phyloP scores from a whole-genome alignment of 2,888 invertebrate genomes.

The Drosophila subquinaria region DNA sequence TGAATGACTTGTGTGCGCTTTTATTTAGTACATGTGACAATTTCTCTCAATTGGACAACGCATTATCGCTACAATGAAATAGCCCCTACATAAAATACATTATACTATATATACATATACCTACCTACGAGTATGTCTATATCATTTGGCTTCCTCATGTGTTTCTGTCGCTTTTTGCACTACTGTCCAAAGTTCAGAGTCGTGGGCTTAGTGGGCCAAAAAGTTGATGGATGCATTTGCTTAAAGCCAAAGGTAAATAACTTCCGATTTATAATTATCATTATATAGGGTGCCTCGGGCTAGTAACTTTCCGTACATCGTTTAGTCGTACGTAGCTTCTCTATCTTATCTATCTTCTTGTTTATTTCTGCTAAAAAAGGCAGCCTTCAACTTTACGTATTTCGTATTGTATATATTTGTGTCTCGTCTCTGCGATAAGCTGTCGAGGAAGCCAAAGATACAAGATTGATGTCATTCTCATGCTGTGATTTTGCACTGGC shows the following conservation, averaged over 20 bases:
- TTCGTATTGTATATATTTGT: conserved; percentile 24
- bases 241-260: conserved; percentile 62
- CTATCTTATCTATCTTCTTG: conserved; percentile 51
- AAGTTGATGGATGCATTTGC: conserved; percentile 59
- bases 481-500: conserved; percentile 15
- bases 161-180: conserved; percentile 23
- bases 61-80: conserved; percentile 21
- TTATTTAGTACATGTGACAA: conserved; percentile 52
- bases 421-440: conserved; percentile 44
- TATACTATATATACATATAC: neutral
- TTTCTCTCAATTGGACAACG: conserved; percentile 40
- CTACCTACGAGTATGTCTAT: neutral
- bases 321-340: neutral
- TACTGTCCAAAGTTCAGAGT: conserved; percentile 51
- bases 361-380: conserved; percentile 13
- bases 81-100: neutral
- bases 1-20: conserved; percentile 56
- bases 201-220: conserved; percentile 49
- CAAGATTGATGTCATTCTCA: conserved; percentile 57
- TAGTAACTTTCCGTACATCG: conserved; percentile 42
- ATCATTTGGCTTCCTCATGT: conserved; percentile 41
- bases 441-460: conserved; percentile 34
- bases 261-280: conserved; percentile 61
- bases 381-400: conserved; percentile 15
- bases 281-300: conserved; percentile 44